Evolutionary conservation across 2,888 invertebrate genomes (phyloP).

Genomic region (Polymixis flavicincta): DNA sequence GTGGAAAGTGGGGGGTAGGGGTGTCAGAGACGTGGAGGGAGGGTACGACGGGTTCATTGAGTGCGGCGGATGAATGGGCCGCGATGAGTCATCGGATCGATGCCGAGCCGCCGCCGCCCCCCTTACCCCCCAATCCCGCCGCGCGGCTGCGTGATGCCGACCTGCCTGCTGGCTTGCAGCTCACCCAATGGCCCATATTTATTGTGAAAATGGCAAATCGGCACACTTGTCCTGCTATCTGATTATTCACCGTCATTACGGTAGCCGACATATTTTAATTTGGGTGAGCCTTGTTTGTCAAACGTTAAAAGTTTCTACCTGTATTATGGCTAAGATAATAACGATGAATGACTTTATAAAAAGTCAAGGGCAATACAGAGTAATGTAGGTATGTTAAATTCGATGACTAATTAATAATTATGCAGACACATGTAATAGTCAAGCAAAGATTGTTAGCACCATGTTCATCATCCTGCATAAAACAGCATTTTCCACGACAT

Average conservation of each 20-base stretch:
- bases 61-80: constrained; percentile 89
- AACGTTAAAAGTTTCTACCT: background rate
- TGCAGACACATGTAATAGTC: background rate
- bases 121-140: constrained; percentile 62
- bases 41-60: constrained; percentile 86
- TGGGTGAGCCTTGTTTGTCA: background rate
- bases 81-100: constrained; percentile 89
- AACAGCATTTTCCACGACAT: background rate
- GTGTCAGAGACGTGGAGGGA: constrained; percentile 68
- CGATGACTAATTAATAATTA: background rate
- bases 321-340: background rate
- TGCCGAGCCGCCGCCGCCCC: constrained; percentile 71
- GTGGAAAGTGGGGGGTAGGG: constrained; percentile 70
- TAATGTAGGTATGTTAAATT: background rate
- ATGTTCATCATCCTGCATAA: background rate
- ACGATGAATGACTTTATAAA: background rate
- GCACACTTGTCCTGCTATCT: constrained; percentile 31
- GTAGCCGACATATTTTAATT: constrained; percentile 20
- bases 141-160: constrained; percentile 74
- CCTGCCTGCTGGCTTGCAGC: constrained; percentile 62
- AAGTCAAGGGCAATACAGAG: background rate
- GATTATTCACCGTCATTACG: constrained; percentile 34
- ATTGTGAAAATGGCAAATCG: constrained; percentile 39
- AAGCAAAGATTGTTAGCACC: background rate
- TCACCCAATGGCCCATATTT: constrained; percentile 63